Percentiles rank a stretch among this genome's conserved stretches.
phyloP scores from a whole-genome alignment of 2,797 vertebrate genomes.

The Ambastaia sidthimunki region DNA sequence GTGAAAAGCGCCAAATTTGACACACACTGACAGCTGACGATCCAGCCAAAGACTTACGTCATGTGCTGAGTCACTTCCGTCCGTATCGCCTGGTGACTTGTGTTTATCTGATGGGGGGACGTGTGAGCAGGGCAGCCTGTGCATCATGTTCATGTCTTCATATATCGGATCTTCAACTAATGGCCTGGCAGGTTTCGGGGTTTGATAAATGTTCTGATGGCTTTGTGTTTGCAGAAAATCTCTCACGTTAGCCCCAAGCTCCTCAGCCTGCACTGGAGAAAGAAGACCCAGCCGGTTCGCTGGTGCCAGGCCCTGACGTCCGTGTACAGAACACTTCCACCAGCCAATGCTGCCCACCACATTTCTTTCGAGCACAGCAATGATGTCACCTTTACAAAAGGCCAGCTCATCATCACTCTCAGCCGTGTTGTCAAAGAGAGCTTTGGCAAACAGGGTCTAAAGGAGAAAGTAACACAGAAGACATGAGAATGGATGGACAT shows the following conservation, averaged over 20 bases:
- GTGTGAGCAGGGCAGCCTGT: constrained; percentile 69
- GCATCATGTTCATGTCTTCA: constrained; percentile 83
- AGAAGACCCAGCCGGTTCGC: constrained; percentile 90
- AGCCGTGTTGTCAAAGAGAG: constrained; percentile 91
- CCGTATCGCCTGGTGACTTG: constrained; percentile 66
- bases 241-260: background rate
- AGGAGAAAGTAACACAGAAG: constrained; percentile 44
- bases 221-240: background rate
- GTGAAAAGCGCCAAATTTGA: background rate
- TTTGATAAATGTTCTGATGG: constrained; percentile 80
- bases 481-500: constrained; percentile 20
- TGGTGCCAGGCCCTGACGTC: constrained; percentile 88
- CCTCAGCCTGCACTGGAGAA: constrained; percentile 41
- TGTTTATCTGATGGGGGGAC: constrained; percentile 56
- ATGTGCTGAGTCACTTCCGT: constrained; percentile 53
- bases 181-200: constrained; percentile 68
- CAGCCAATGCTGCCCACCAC: constrained; percentile 85
- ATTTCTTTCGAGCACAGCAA: constrained; percentile 83
- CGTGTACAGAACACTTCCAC: constrained; percentile 90
- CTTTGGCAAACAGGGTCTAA: constrained; percentile 87
- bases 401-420: constrained; percentile 91
- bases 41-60: constrained; percentile 72
- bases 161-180: constrained; percentile 69
- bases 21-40: background rate
- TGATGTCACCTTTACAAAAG: constrained; percentile 89